These are phyloP conservation scores for Apodemus agrarius DNA, from an alignment of 2,797 vertebrate species.

Conservation along the genomic window DNA sequence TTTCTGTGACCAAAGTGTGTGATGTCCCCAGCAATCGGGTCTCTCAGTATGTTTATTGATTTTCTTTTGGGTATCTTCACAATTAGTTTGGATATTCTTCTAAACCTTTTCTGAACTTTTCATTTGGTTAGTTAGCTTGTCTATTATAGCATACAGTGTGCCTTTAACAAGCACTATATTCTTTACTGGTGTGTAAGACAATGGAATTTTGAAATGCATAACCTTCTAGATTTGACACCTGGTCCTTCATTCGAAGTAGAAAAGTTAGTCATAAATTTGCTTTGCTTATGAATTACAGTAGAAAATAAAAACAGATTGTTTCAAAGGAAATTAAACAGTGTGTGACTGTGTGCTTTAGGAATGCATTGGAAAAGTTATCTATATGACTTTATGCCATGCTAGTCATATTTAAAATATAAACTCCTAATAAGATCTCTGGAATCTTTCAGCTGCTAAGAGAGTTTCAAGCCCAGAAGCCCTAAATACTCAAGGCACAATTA, in stretches of 20 bases:
- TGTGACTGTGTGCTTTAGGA: background rate
- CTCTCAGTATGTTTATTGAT: background rate
- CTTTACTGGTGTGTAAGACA: background rate
- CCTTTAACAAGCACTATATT: background rate
- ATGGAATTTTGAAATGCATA: background rate
- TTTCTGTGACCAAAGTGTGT: background rate
- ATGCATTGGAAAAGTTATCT: background rate
- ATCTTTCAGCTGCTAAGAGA: background rate
- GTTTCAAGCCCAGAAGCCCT: too few species aligned
- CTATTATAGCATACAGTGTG: background rate
- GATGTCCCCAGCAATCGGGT: background rate
- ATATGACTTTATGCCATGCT: background rate
- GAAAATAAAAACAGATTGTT: background rate
- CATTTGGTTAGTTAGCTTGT: background rate
- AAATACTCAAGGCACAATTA: too few species aligned
- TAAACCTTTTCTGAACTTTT: background rate
- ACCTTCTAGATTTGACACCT: background rate
- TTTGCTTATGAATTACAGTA: constrained; percentile 18
- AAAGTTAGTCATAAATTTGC: constrained; percentile 29
- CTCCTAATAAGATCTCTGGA: background rate
- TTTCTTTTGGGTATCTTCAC: background rate
- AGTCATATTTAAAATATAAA: background rate
- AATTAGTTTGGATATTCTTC: background rate
- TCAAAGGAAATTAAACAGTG: background rate
- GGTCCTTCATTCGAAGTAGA: background rate